Evolutionary conservation across 1,140 invertebrate species (phyloP).

Genomic region (Papilio machaon): DNA sequence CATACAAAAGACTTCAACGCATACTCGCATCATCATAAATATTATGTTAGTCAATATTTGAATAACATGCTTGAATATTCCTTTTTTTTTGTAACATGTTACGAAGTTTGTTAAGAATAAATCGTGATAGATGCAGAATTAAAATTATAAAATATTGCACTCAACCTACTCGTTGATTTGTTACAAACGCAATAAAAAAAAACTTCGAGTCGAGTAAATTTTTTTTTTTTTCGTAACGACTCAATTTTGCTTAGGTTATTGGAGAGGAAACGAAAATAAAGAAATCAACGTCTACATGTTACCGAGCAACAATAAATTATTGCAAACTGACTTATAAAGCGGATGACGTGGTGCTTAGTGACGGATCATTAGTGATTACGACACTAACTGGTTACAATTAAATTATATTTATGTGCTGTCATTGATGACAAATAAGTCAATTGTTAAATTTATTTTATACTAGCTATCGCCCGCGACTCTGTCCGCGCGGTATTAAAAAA

Average conservation of each 20-base stretch:
- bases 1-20: slow-evolving; percentile 67
- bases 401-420: slow-evolving; percentile 3
- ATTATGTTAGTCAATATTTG: neutral
- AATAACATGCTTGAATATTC: neutral
- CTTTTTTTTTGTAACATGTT: neutral
- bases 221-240: neutral
- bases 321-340: slow-evolving; percentile 18
- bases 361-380: slow-evolving; percentile 32
- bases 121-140: neutral
- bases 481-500: too few species aligned
- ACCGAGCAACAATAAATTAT: slow-evolving; percentile 11
- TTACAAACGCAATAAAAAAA: neutral
- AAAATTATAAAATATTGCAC: too few species aligned
- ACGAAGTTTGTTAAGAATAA: neutral
- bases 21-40: slow-evolving; percentile 40
- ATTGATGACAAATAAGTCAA: neutral
- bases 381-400: slow-evolving; percentile 9
- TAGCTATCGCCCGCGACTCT: too few species aligned
- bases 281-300: slow-evolving; percentile 4
- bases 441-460: too few species aligned
- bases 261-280: neutral
- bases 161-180: neutral
- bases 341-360: slow-evolving; percentile 21
- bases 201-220: neutral
- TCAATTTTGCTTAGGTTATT: neutral